Evolutionary conservation across 2,797 vertebrate genomes (phyloP).

Genomic region (Babyrousa celebensis): DNA sequence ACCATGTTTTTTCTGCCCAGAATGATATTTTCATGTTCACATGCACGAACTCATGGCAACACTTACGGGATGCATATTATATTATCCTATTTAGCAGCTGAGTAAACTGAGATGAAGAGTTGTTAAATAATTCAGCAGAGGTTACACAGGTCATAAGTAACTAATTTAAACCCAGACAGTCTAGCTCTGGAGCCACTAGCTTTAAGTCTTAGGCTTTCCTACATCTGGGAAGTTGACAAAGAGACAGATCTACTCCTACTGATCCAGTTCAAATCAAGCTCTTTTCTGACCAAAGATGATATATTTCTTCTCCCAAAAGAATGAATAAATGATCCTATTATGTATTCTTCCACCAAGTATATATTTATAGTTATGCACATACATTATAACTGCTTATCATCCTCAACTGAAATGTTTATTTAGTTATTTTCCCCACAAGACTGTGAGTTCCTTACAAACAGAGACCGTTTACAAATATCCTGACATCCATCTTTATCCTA

Average conservation of each 20-base stretch:
- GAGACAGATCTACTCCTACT: not conserved
- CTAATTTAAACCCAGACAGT: not conserved
- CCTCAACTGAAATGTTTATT: not conserved
- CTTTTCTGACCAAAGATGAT: not conserved
- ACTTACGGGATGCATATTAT: not conserved
- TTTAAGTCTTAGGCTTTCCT: not conserved
- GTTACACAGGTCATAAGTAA: not conserved
- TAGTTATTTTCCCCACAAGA: not conserved
- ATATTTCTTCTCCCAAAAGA: not conserved
- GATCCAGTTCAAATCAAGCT: not conserved
- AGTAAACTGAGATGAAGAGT: not conserved
- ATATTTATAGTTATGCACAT: not conserved
- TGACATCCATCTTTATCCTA: not conserved
- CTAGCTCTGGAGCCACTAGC: not conserved
- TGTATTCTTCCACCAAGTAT: not conserved
- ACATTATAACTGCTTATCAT: not conserved
- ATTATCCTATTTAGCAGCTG: conserved; percentile 28
- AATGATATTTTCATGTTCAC: not conserved
- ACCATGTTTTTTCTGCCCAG: not conserved
- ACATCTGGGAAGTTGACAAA: not conserved
- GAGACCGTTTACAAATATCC: conserved; percentile 9
- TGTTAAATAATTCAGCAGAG: not conserved
- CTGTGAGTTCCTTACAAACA: not conserved
- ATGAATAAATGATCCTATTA: not conserved
- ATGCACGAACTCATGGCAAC: not conserved